Percentiles rank a stretch among this genome's conserved stretches.
These are phyloP conservation scores for Ophioninae sp. DNA, from an alignment of 2,888 invertebrate genomes.

Conservation along the genomic window DNA sequence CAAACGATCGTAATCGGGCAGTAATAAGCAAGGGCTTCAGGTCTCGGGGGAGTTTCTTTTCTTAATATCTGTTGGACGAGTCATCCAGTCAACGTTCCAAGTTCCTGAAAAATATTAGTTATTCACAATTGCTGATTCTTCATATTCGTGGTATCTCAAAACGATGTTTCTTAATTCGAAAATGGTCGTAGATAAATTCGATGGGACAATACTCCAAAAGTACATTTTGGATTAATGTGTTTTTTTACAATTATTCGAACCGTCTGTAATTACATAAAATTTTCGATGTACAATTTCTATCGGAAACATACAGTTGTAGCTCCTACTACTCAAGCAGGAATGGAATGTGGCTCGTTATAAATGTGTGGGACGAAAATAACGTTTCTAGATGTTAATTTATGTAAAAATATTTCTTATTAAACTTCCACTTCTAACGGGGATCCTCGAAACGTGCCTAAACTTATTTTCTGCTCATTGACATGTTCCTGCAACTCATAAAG, in stretches of 20 bases:
- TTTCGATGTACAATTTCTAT: neutral
- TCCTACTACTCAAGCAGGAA: neutral
- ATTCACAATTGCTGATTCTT: constrained; percentile 16
- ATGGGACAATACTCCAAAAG: neutral
- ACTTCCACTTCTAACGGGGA: neutral
- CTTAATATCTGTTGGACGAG: neutral
- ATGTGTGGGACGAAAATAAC: neutral
- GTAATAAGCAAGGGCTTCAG: constrained; percentile 26
- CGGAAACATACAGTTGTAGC: neutral
- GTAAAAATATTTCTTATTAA: neutral
- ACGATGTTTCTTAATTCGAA: neutral
- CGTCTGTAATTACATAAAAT: neutral
- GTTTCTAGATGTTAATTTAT: neutral
- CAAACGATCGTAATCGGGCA: constrained; percentile 75
- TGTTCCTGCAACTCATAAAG: neutral
- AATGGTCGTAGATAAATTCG: neutral
- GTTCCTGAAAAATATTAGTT: neutral
- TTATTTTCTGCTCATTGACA: neutral
- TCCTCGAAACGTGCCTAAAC: neutral
- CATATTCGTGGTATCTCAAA: neutral
- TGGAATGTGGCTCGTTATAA: neutral
- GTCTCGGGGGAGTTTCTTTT: constrained; percentile 1
- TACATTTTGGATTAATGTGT: neutral
- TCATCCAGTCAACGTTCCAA: neutral
- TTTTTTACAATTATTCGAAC: neutral